Conservation (phyloP, 2,797 vertebrate genomes). For the Sparidentex hasta region DNA sequence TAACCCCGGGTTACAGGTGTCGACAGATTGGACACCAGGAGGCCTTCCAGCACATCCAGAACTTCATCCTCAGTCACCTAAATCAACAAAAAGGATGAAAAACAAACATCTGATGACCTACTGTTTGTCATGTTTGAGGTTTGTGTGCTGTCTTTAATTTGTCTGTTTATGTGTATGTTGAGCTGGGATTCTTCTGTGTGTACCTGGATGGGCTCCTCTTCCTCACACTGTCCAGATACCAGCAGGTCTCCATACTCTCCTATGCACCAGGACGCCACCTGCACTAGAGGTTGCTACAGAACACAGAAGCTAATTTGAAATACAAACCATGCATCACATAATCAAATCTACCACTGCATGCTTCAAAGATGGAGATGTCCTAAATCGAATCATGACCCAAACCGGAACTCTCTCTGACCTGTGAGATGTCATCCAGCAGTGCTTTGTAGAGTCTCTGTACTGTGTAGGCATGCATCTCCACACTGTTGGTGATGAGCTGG, state of each 20-base stretch:
- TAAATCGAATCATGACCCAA: slow-evolving; percentile 12
- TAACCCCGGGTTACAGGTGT: slow-evolving; percentile 97
- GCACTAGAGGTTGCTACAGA: slow-evolving; percentile 95
- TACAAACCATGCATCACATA: slow-evolving; percentile 2
- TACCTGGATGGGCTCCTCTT: slow-evolving; percentile 99
- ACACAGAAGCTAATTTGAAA: slow-evolving; percentile 40
- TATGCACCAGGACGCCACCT: slow-evolving; percentile 99
- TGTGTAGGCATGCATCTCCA: slow-evolving; percentile 99
- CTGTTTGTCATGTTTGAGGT: neutral
- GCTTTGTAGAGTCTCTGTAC: slow-evolving; percentile 99
- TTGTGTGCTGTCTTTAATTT: neutral
- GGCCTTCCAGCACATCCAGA: slow-evolving; percentile 96
- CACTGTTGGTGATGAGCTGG: slow-evolving; percentile 98
- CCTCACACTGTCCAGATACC: slow-evolving; percentile 97
- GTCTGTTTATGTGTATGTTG: neutral
- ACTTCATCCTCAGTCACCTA: slow-evolving; percentile 99
- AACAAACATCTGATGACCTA: neutral
- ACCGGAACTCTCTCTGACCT: slow-evolving; percentile 84
- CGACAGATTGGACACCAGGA: slow-evolving; percentile 97
- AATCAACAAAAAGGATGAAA: slow-evolving; percentile 12
- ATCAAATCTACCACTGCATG: neutral
- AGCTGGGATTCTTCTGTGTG: neutral
- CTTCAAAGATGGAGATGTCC: neutral
- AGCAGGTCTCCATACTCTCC: slow-evolving; percentile 98
- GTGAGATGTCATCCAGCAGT: slow-evolving; percentile 97